These are phyloP conservation scores for Catharus bicknelli DNA, from an alignment of 2,113 vertebrate species.

Conservation along the genomic window DNA sequence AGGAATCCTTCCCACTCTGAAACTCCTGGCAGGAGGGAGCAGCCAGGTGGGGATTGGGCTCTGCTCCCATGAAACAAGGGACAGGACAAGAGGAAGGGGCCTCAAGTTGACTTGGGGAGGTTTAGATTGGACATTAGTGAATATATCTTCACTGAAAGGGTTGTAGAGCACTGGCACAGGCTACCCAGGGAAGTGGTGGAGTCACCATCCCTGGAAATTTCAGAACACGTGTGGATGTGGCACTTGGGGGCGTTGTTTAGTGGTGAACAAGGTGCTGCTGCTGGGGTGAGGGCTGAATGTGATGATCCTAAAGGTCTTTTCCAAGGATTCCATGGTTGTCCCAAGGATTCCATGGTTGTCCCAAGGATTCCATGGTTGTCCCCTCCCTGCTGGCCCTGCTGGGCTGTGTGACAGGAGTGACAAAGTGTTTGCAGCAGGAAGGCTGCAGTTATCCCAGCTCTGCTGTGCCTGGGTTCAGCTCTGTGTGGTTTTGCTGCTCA, in stretches of 20 bases:
- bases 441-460: not conserved
- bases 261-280: not conserved
- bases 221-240: not conserved
- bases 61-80: not conserved
- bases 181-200: not conserved
- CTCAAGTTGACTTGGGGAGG: not conserved
- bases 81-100: not conserved
- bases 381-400: not conserved
- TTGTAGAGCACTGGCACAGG: not conserved
- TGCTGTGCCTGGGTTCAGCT: not conserved
- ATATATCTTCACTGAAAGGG: not conserved
- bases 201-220: not conserved
- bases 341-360: not conserved
- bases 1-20: not conserved
- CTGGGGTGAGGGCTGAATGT: not conserved
- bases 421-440: not conserved
- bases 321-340: not conserved
- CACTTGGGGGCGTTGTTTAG: accelerated
- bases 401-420: not conserved
- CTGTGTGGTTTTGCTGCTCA: not conserved
- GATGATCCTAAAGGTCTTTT: not conserved
- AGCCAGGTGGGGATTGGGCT: not conserved
- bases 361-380: not conserved
- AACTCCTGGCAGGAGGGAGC: not conserved
- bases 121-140: not conserved